These are phyloP conservation scores for Ditula angustiorana DNA, from an alignment of 2,888 invertebrate species.

Conservation along the genomic window DNA sequence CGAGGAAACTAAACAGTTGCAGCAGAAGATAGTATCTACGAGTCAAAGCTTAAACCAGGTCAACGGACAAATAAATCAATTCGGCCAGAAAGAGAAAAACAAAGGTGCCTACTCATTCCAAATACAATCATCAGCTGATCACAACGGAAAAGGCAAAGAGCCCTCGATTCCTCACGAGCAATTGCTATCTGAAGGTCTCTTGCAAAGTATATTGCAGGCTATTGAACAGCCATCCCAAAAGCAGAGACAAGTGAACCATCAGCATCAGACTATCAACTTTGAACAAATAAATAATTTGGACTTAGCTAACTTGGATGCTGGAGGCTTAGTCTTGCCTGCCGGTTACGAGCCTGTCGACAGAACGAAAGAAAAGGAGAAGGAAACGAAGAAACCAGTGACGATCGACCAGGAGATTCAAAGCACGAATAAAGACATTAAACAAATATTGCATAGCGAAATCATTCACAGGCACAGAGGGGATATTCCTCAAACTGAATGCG, in stretches of 20 bases:
- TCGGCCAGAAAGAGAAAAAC: constrained; percentile 67
- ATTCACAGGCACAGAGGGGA: constrained; percentile 59
- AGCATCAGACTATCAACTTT: constrained; percentile 52
- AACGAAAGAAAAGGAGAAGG: constrained; percentile 53
- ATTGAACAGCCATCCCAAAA: constrained; percentile 88
- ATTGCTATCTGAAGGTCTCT: constrained; percentile 90
- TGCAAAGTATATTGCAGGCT: constrained; percentile 93
- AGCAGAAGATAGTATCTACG: constrained; percentile 69
- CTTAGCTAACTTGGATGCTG: constrained; percentile 52
- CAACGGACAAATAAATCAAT: constrained; percentile 50
- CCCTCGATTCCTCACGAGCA: constrained; percentile 89
- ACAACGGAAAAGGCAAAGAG: constrained; percentile 71
- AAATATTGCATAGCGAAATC: constrained; percentile 53
- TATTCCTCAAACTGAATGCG: constrained; percentile 66
- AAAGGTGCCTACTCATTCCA: constrained; percentile 89
- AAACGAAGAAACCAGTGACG: constrained; percentile 40
- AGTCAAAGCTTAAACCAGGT: constrained; percentile 63
- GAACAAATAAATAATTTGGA: constrained; percentile 46
- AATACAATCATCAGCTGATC: constrained; percentile 88
- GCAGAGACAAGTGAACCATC: constrained; percentile 32
- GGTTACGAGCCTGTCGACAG: constrained; percentile 76
- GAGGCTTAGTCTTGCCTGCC: constrained; percentile 70
- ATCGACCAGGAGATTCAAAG: constrained; percentile 64
- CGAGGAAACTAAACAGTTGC: constrained; percentile 71
- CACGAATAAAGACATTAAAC: constrained; percentile 55